A percentile compares a stretch with the other conserved stretches of the same genome.
These are phyloP conservation scores for Apamea monoglypha DNA, from an alignment of 2,888 invertebrate species.

Conservation along the genomic window DNA sequence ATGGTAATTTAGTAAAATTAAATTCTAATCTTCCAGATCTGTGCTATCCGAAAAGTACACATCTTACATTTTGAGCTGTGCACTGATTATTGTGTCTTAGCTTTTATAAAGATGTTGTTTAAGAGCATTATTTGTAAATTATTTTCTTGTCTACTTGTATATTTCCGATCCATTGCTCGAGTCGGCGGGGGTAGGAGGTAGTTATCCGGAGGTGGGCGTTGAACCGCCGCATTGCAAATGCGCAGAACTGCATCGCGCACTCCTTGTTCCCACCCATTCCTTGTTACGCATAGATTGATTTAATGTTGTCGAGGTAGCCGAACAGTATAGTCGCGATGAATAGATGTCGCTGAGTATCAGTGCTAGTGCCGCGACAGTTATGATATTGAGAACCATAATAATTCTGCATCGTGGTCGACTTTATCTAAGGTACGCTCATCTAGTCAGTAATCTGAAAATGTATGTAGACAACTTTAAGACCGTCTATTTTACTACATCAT, in stretches of 20 bases:
- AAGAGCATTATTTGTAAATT: too few species aligned
- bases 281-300: neutral
- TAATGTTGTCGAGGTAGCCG: neutral
- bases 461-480: neutral
- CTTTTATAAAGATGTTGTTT: too few species aligned
- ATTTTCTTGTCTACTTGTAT: neutral
- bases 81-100: too few species aligned
- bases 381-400: neutral
- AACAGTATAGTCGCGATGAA: neutral
- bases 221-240: neutral
- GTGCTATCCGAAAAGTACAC: too few species aligned
- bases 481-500: neutral
- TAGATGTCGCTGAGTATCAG: too few species aligned
- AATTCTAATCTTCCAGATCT: too few species aligned
- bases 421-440: too few species aligned
- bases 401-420: neutral
- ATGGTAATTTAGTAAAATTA: too few species aligned
- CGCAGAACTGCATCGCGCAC: slow-evolving; percentile 8
- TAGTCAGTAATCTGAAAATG: too few species aligned
- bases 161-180: neutral
- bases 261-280: neutral
- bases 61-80: too few species aligned
- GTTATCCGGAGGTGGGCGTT: neutral
- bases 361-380: neutral
- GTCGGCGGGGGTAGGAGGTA: neutral